Evolutionary conservation across 1,140 invertebrate species (phyloP).

Genomic region (Coenobita brevimanus): DNA sequence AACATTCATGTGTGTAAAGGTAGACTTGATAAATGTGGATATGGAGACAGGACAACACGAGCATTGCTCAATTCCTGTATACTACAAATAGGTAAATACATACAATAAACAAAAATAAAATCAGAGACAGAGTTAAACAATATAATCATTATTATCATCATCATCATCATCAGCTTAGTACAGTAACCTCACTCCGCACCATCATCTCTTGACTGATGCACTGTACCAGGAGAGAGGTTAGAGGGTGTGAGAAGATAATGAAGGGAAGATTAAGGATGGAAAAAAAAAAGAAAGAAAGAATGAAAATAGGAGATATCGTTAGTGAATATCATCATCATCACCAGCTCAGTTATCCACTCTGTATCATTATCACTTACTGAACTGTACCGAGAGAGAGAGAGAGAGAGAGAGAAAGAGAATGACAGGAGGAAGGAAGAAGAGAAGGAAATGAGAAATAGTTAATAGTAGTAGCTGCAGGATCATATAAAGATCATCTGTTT

Average conservation of each 20-base stretch:
- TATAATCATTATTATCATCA: not conserved
- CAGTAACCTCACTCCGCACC: not conserved
- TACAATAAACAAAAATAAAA: too few species aligned
- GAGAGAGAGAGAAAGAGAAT: constrained; percentile 16
- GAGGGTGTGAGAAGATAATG: not conserved
- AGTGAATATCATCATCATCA: not conserved
- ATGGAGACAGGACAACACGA: too few species aligned
- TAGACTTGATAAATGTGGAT: too few species aligned
- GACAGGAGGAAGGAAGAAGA: constrained; percentile 20
- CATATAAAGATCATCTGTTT: too few species aligned
- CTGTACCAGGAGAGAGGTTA: not conserved
- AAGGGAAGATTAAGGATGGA: not conserved
- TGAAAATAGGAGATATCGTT: not conserved
- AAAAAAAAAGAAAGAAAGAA: not conserved
- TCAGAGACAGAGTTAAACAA: too few species aligned
- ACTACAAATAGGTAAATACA: too few species aligned
- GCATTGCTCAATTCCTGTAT: too few species aligned
- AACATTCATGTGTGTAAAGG: too few species aligned
- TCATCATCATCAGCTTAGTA: too few species aligned
- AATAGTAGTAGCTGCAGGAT: too few species aligned
- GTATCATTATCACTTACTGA: not conserved
- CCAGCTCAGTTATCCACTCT: not conserved
- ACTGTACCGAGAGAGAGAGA: not conserved
- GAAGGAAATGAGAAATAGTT: not conserved
- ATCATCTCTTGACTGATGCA: not conserved